A percentile compares a stretch with the other conserved stretches of the same genome.
phyloP scores from a whole-genome alignment of 2,113 vertebrate genomes.

The Halichoerus grypus region DNA sequence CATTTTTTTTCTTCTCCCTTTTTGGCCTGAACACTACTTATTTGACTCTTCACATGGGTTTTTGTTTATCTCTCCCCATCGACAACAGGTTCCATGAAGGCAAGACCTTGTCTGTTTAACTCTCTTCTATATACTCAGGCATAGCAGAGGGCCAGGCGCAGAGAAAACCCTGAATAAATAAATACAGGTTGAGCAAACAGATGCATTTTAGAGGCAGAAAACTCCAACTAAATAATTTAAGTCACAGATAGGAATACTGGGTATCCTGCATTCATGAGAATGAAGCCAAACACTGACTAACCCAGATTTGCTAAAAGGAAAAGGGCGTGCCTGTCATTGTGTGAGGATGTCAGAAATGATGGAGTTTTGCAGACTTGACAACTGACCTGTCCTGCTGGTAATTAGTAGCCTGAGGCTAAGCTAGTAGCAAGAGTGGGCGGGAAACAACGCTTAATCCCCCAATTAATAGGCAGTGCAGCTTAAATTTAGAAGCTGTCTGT shows the following conservation, averaged over 20 bases:
- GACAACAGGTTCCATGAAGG: not conserved
- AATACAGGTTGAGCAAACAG: slow-evolving; percentile 10
- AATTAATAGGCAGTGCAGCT: slow-evolving; percentile 77
- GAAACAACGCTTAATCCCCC: slow-evolving; percentile 65
- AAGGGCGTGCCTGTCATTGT: slow-evolving; percentile 31
- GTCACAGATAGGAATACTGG: not conserved
- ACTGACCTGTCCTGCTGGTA: slow-evolving; percentile 82
- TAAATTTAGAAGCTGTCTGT: slow-evolving; percentile 78
- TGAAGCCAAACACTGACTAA: slow-evolving; percentile 65
- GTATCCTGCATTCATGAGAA: slow-evolving; percentile 62
- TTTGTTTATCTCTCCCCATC: not conserved
- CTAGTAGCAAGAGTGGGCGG: slow-evolving; percentile 71
- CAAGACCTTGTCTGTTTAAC: not conserved
- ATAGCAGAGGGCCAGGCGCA: not conserved
- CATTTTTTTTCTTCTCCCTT: not conserved
- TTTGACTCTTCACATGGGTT: not conserved
- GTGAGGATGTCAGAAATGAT: slow-evolving; percentile 53
- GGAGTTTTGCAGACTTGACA: slow-evolving; percentile 56
- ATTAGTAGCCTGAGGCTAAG: slow-evolving; percentile 82
- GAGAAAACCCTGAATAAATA: slow-evolving; percentile 37
- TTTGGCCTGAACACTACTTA: not conserved
- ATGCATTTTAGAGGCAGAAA: slow-evolving; percentile 57
- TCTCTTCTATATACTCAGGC: not conserved
- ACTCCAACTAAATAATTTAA: slow-evolving; percentile 66
- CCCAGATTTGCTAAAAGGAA: slow-evolving; percentile 51